Base-by-base conservation (phyloP, 2,113 vertebrate species). In the Nestor notabilis region DNA sequence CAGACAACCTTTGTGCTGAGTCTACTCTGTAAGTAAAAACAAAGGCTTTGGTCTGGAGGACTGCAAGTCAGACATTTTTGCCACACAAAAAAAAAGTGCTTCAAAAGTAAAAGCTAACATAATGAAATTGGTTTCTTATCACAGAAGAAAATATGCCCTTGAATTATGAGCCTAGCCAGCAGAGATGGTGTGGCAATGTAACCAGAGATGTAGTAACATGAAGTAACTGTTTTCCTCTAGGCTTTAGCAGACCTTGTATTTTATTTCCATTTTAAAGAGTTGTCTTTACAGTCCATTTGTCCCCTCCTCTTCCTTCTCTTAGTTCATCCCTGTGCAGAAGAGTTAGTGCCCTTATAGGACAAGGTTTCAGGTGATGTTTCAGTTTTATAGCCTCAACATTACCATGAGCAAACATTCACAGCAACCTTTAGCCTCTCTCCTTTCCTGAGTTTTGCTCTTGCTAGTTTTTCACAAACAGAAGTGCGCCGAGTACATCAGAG, bases 381-480 rank as follows among this genome's bases (percentile, higher is more conserved):
- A 65, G 95, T 96, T 97, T 98, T 98, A 98, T 85, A 94, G 87
- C 95, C 93, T 91, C 87, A 93, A 95, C 96, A 95, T 97, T 97
- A 97, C 95, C 94, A 80, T 96, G 43, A 90, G 94, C 96, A 98
- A 98, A 98, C 96, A 98, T 79, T 93, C 83, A 60, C 83, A 96
- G 83, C 96, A 97, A 98, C 97, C 98, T 98, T 98, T 98, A 98
- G 93, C 94, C 98, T 96, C 90, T 97, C 95, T 95, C 82, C 80
- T 92, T 83, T 94, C 93, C 97, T 91, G 96, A 97, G 60, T 89
- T 93, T 87, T 95, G 92, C 71, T 95, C 58, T 95, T 97, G 95
- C 85, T 97, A 94, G 90, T 98, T 97, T 94, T 97, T 92, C 86
- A 94, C 83, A 91, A 83, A 86, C 50, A 91, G 87, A 97, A 94